Percentiles rank a stretch among this genome's conserved stretches.
These are phyloP conservation scores for Lysiphlebus fabarum DNA, from an alignment of 1,140 invertebrate genomes.

Conservation along the genomic window DNA sequence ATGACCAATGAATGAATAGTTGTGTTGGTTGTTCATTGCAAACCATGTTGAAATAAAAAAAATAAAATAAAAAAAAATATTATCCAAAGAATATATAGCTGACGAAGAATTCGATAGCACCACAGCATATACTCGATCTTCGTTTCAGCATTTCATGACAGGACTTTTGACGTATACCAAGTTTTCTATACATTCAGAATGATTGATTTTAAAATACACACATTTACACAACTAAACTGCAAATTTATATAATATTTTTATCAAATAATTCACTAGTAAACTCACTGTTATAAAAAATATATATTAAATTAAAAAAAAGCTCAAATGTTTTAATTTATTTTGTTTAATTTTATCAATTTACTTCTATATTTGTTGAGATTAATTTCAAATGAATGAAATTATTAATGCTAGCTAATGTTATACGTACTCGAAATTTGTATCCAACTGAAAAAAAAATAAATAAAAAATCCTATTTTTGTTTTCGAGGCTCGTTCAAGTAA, in stretches of 20 bases:
- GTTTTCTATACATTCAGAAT: conserved; percentile 9
- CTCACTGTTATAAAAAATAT: conserved; percentile 16
- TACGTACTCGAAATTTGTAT: conserved; percentile 1
- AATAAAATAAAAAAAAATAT: conserved; percentile 7
- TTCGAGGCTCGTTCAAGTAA: conserved; percentile 29
- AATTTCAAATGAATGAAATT: conserved; percentile 3
- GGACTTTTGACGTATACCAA: conserved; percentile 12
- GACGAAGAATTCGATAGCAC: conserved; percentile 19
- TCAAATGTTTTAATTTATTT: no score
- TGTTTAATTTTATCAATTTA: no score
- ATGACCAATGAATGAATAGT: no score
- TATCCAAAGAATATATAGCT: conserved; percentile 9
- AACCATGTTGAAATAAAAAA: no score
- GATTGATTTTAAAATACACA: conserved; percentile 21
- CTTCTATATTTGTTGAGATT: no score
- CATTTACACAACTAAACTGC: conserved; percentile 18
- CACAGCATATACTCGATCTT: conserved; percentile 22
- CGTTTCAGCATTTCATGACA: conserved; percentile 20
- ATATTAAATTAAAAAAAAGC: no score
- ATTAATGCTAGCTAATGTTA: neutral
- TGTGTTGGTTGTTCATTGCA: no score
- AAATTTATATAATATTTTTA: conserved; percentile 10
- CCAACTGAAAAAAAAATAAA: conserved; percentile 11
- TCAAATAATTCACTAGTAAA: conserved; percentile 23
- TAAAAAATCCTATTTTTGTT: conserved; percentile 32